Percentiles rank a stretch among this genome's conserved stretches.
Evolutionary conservation across 2,113 vertebrate genomes (phyloP).

Genomic region (Silurus meridionalis): DNA sequence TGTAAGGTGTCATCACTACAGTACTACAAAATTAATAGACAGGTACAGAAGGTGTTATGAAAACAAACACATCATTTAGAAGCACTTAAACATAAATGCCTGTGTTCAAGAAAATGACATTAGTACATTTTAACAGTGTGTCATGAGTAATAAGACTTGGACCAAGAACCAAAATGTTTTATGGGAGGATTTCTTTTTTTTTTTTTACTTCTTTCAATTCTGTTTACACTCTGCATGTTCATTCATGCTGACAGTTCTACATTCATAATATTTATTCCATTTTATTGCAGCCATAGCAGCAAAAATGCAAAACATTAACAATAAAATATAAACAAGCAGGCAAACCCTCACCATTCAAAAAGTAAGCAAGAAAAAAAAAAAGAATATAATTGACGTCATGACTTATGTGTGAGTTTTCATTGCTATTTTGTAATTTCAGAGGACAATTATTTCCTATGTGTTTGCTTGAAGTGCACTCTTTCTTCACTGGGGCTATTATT

Average conservation of each 20-base stretch:
- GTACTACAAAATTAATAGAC: not conserved
- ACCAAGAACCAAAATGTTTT: not conserved
- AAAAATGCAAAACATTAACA: slow-evolving; percentile 25
- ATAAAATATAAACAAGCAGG: not conserved
- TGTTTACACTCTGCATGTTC: not conserved
- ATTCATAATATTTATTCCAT: slow-evolving; percentile 20
- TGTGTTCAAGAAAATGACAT: not conserved
- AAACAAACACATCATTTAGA: not conserved
- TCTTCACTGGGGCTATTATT: slow-evolving; percentile 28
- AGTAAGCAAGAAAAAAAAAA: slow-evolving; percentile 20
- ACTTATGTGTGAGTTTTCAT: slow-evolving; percentile 4
- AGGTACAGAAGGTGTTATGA: not conserved
- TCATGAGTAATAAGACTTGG: not conserved
- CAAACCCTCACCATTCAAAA: not conserved
- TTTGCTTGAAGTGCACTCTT: slow-evolving; percentile 17
- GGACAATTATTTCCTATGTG: slow-evolving; percentile 15
- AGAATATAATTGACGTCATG: not conserved
- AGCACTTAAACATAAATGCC: not conserved
- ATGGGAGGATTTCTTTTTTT: not conserved
- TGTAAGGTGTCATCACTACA: not conserved
- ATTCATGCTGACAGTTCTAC: not conserved
- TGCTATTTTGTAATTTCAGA: not conserved
- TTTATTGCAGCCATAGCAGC: not conserved
- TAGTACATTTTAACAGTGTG: not conserved
- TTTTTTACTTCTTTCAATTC: not conserved